These are phyloP conservation scores for Pempheris klunzingeri DNA, from an alignment of 2,797 vertebrate species.

Conservation along the genomic window DNA sequence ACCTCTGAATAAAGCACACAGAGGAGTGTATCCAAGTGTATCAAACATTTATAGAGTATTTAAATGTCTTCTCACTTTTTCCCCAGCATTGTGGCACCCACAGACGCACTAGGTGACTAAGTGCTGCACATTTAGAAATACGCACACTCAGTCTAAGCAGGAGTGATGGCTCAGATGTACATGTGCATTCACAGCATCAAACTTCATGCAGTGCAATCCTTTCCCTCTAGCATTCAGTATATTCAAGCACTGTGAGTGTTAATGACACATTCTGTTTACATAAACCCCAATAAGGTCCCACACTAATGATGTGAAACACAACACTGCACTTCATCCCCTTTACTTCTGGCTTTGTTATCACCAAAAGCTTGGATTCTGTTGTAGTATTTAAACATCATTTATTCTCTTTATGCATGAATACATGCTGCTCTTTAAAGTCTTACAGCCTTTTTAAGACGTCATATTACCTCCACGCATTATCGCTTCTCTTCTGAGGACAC, in stretches of 20 bases:
- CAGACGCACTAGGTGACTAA: constrained; percentile 12
- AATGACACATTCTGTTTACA: constrained; percentile 1
- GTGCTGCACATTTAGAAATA: constrained; percentile 2
- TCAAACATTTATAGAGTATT: neutral
- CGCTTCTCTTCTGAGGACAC: constrained; percentile 34
- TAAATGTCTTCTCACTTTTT: neutral
- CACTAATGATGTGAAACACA: constrained; percentile 9
- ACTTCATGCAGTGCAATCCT: neutral
- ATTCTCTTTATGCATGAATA: constrained; percentile 40
- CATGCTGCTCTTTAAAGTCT: constrained; percentile 32
- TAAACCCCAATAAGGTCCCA: constrained; percentile 15
- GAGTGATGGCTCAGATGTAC: neutral
- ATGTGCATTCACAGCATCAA: neutral
- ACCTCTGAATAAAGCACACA: constrained; percentile 18
- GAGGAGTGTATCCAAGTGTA: neutral
- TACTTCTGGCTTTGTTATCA: constrained; percentile 13
- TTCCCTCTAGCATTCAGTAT: neutral
- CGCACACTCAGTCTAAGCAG: neutral
- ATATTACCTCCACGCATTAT: constrained; percentile 50
- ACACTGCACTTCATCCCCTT: constrained; percentile 9
- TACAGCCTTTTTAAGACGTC: constrained; percentile 42
- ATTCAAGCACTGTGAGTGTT: constrained; percentile 8
- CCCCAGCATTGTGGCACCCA: constrained; percentile 7
- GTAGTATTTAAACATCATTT: constrained; percentile 37
- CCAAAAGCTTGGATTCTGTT: constrained; percentile 20